Conservation (phyloP, 2,797 vertebrate species). For the Odontamblyopus rebecca region DNA sequence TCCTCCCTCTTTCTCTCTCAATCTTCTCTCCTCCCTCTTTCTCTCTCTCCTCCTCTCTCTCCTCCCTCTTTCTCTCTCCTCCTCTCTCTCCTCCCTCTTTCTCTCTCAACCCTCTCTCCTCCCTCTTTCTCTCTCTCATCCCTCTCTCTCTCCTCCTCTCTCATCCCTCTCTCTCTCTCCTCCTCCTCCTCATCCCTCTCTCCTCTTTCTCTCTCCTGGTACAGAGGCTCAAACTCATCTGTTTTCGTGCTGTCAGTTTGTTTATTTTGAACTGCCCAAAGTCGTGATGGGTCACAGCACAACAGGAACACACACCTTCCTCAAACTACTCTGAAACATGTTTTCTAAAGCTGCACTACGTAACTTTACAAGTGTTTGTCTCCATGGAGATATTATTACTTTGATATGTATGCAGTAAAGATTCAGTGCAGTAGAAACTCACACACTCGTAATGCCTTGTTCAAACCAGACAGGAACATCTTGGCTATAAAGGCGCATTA, state of each 20-base stretch:
- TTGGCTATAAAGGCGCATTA: no score
- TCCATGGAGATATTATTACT: no score
- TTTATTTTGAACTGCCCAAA: constrained; percentile 22
- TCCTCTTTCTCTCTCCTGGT: constrained; percentile 17
- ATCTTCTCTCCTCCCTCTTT: not conserved
- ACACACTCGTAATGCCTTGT: not conserved
- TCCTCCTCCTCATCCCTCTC: constrained; percentile 33
- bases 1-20: not conserved
- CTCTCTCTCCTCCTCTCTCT: constrained; percentile 14
- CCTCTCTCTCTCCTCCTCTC: not conserved
- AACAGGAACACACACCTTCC: not conserved
- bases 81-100: not conserved
- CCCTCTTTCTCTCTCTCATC: not conserved
- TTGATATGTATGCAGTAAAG: no score
- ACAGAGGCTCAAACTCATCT: not conserved
- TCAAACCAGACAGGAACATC: no score
- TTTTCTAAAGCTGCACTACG: no score
- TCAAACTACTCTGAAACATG: no score
- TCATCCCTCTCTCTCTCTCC: constrained; percentile 10
- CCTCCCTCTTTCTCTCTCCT: not conserved
- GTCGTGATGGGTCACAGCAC: constrained; percentile 18
- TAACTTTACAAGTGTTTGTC: no score
- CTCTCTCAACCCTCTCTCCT: constrained; percentile 5
- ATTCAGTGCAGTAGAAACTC: not conserved
- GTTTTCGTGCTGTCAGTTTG: constrained; percentile 45